Evolutionary conservation across 2,113 vertebrate genomes (phyloP).

Genomic region (Dromiciops gliroides): DNA sequence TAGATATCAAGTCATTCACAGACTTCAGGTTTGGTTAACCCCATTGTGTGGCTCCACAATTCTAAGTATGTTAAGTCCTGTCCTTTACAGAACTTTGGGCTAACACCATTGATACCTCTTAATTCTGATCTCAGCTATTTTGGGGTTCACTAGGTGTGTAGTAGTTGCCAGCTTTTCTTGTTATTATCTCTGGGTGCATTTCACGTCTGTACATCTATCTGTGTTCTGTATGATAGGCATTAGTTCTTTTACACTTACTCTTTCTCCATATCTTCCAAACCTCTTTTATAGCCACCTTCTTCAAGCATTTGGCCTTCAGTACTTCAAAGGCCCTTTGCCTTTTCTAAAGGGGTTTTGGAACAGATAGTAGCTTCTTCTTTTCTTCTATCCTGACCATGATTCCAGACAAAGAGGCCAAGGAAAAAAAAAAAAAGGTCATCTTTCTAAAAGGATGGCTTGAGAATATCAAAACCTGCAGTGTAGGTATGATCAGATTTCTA

Average conservation of each 20-base stretch:
- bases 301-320: background rate
- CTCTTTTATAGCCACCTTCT: background rate
- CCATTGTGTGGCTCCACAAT: background rate
- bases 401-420: background rate
- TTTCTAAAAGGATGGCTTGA: conserved; percentile 12
- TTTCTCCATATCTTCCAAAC: background rate
- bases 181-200: background rate
- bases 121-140: background rate
- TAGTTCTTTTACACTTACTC: background rate
- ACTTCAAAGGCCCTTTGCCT: background rate
- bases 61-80: background rate
- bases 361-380: background rate
- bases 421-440: background rate
- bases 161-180: background rate
- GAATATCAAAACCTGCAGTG: conserved; percentile 45
- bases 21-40: background rate
- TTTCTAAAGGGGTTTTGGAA: background rate
- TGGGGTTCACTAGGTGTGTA: background rate
- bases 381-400: background rate
- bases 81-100: background rate
- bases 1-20: background rate
- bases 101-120: background rate
- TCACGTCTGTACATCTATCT: background rate
- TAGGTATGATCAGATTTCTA: background rate
- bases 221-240: background rate